phyloP scores from a whole-genome alignment of 2,113 vertebrate genomes.

The Microcebus griseorufus region DNA sequence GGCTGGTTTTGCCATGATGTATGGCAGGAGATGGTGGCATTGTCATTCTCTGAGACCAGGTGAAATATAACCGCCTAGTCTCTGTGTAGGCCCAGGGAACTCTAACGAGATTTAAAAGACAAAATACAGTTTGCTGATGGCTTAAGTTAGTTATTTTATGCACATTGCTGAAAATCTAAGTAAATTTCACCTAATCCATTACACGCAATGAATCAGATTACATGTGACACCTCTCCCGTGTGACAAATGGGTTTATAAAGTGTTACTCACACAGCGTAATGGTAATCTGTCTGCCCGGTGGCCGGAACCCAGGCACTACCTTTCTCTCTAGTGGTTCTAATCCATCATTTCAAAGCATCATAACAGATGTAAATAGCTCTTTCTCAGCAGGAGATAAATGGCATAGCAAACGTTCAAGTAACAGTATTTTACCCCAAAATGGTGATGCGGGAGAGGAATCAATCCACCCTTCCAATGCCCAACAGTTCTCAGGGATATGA shows the following conservation, averaged over 20 bases:
- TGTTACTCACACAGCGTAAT: slow-evolving; percentile 71
- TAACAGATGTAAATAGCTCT: slow-evolving; percentile 55
- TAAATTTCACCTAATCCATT: slow-evolving; percentile 75
- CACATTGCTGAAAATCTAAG: slow-evolving; percentile 55
- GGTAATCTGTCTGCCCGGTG: slow-evolving; percentile 78
- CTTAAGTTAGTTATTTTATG: slow-evolving; percentile 48
- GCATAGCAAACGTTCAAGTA: slow-evolving; percentile 53
- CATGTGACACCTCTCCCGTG: slow-evolving; percentile 69
- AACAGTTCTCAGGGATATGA: accelerated
- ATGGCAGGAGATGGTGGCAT: neutral
- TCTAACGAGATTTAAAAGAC: slow-evolving; percentile 49
- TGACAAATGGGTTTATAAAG: slow-evolving; percentile 83
- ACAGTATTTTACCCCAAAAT: slow-evolving; percentile 46
- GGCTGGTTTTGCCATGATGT: neutral
- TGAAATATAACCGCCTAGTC: neutral
- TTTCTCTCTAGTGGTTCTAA: slow-evolving; percentile 77
- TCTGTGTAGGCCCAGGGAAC: neutral
- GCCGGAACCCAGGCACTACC: slow-evolving; percentile 70
- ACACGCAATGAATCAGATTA: slow-evolving; percentile 75
- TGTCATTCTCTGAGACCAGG: neutral
- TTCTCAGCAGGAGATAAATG: slow-evolving; percentile 76
- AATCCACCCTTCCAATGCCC: too few relatives aligned
- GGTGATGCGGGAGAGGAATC: neutral
- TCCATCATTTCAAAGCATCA: slow-evolving; percentile 75
- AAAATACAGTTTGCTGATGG: slow-evolving; percentile 55